A percentile compares a stretch with the other conserved stretches of the same genome.
Conservation (phyloP, 1,140 invertebrate species). For the Euura lappo region DNA sequence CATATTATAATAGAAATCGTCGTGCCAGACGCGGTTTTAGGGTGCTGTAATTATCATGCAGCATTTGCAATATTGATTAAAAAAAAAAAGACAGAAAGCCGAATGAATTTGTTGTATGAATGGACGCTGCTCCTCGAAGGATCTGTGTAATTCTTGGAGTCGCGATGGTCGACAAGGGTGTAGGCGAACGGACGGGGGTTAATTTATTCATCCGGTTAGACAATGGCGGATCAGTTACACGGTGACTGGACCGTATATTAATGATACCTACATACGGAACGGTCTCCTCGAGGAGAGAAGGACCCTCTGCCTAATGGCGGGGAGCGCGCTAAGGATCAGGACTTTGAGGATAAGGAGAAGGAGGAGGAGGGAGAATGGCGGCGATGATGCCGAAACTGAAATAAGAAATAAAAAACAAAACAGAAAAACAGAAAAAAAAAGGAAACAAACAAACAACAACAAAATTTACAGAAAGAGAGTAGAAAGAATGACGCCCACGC, state of each 20-base stretch:
- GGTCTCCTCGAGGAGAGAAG: not conserved
- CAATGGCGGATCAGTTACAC: conserved; percentile 50
- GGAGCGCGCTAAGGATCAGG: not conserved
- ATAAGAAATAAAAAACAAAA: conserved; percentile 17
- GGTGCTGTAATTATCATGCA: no score
- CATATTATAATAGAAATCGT: no score
- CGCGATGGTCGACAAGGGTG: not conserved
- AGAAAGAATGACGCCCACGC: conserved; percentile 59
- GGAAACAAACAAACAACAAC: conserved; percentile 28
- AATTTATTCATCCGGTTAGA: conserved; percentile 48
- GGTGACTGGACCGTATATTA: conserved; percentile 49
- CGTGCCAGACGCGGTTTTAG: no score
- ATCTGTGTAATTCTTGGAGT: no score
- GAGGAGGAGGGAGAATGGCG: not conserved
- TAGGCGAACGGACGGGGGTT: conserved; percentile 21
- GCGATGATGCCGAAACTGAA: conserved; percentile 13
- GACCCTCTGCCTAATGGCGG: not conserved
- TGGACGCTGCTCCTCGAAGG: no score
- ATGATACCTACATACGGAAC: conserved; percentile 36
- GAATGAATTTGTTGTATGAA: no score
- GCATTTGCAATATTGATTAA: no score
- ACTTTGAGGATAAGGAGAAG: not conserved
- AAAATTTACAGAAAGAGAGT: conserved; percentile 40
- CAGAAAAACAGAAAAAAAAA: conserved; percentile 29
- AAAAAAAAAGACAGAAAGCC: no score